Percentiles rank a stretch among this genome's conserved stretches.
These are phyloP conservation scores for Plumapathes pennacea DNA, from an alignment of 92 coral and sea anemone species.

Conservation along the genomic window DNA sequence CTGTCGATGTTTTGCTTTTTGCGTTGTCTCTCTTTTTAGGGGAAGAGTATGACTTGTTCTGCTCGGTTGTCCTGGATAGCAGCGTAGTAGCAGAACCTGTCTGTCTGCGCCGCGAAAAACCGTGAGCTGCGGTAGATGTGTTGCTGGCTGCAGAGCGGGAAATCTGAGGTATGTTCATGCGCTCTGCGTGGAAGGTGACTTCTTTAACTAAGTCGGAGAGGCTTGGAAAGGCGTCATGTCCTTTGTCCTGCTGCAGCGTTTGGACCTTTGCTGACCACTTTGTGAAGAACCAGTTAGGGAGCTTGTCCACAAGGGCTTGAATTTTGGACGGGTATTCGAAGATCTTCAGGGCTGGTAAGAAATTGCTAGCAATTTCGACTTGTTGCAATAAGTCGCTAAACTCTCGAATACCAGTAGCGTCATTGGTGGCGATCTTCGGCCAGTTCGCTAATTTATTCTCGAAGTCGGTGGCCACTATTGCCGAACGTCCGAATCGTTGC, in stretches of 20 bases:
- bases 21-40: too few species aligned
- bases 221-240: slow-evolving; percentile 41
- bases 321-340: slow-evolving; percentile 55
- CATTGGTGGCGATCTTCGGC: slow-evolving; percentile 53
- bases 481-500: slow-evolving; percentile 50
- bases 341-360: slow-evolving; percentile 23
- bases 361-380: slow-evolving; percentile 50
- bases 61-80: too few species aligned
- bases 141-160: too few species aligned
- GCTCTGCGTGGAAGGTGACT: slow-evolving; percentile 51
- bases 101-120: too few species aligned
- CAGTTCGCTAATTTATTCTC: slow-evolving; percentile 50
- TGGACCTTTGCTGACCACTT: slow-evolving; percentile 57
- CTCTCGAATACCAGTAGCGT: slow-evolving; percentile 46
- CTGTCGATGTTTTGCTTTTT: too few species aligned
- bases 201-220: slow-evolving; percentile 40
- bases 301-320: slow-evolving; percentile 36
- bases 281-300: slow-evolving; percentile 44
- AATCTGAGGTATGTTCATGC: slow-evolving; percentile 34
- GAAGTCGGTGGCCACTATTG: slow-evolving; percentile 52
- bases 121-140: too few species aligned
- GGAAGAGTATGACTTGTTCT: too few species aligned
- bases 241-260: slow-evolving; percentile 30
- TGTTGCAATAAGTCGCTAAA: slow-evolving; percentile 55
- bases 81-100: too few species aligned